Evolutionary conservation across 2,888 invertebrate genomes (phyloP).

Genomic region (Leptinotarsa juncta): DNA sequence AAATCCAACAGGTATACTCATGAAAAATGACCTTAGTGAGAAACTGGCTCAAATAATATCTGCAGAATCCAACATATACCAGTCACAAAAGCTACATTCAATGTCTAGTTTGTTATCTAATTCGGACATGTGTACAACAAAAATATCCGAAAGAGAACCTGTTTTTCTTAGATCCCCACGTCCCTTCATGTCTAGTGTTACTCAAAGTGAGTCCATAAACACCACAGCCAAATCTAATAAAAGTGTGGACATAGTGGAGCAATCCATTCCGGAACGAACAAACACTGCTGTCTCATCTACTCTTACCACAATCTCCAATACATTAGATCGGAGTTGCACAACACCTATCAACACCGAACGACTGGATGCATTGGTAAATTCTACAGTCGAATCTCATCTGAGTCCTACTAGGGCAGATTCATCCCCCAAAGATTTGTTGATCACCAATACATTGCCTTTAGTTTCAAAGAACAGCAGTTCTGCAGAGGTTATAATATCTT

Average conservation of each 20-base stretch:
- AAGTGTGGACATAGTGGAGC: conserved; percentile 56
- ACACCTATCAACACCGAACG: conserved; percentile 64
- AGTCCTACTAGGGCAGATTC: conserved; percentile 58
- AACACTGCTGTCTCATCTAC: conserved; percentile 61
- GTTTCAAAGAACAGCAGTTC: conserved; percentile 32
- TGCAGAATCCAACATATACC: conserved; percentile 36
- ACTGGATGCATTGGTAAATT: conserved; percentile 73
- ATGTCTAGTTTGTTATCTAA: conserved; percentile 43
- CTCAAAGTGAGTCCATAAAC: conserved; percentile 52
- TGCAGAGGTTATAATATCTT: conserved; percentile 51
- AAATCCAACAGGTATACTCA: conserved; percentile 42
- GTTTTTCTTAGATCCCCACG: conserved; percentile 52
- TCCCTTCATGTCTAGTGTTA: conserved; percentile 45
- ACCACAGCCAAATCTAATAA: conserved; percentile 57
- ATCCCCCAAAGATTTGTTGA: conserved; percentile 53
- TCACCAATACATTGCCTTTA: conserved; percentile 45
- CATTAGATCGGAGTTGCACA: conserved; percentile 50
- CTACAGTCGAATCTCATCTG: conserved; percentile 69
- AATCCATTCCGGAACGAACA: conserved; percentile 49
- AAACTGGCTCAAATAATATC: conserved; percentile 46
- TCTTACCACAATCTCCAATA: conserved; percentile 59
- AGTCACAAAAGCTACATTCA: conserved; percentile 43
- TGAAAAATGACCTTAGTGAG: conserved; percentile 46
- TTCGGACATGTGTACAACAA: conserved; percentile 39
- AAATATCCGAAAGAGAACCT: conserved; percentile 44